Evolutionary conservation across 2,888 invertebrate genomes (phyloP).

Genomic region (Pyrocoelia pectoralis): DNA sequence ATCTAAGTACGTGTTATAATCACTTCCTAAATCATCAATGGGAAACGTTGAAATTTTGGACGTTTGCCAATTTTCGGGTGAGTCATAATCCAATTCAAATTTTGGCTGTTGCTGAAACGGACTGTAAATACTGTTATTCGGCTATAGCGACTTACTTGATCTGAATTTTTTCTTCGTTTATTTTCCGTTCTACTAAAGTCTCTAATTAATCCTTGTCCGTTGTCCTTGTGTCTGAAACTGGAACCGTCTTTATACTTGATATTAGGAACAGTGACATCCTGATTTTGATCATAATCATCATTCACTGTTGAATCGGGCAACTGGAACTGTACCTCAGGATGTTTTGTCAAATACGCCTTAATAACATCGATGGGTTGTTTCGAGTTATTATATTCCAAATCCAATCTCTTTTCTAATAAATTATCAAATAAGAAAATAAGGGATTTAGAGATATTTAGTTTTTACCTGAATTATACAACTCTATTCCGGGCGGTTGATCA

Average conservation of each 20-base stretch:
- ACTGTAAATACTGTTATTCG: too few species aligned
- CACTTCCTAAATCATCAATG: constrained; percentile 42
- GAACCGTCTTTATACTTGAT: constrained; percentile 42
- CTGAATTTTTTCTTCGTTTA: constrained; percentile 22
- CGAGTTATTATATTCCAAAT: constrained; percentile 51
- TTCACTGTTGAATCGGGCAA: constrained; percentile 5
- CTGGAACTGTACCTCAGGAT: constrained; percentile 46
- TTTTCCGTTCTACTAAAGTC: constrained; percentile 24
- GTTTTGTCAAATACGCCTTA: constrained; percentile 50
- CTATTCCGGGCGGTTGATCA: constrained; percentile 73
- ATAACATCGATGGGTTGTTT: constrained; percentile 51
- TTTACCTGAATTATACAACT: constrained; percentile 75
- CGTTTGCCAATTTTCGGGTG: constrained; percentile 36
- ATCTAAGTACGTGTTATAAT: constrained; percentile 37
- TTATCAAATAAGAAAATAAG: constrained; percentile 6
- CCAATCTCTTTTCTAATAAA: constrained; percentile 46
- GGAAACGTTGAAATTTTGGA: constrained; percentile 25
- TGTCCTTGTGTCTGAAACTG: constrained; percentile 54
- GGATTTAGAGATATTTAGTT: background rate
- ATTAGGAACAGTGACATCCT: constrained; percentile 22
- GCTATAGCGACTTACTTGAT: constrained; percentile 6
- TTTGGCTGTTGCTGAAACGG: constrained; percentile 38
- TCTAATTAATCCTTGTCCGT: constrained; percentile 29
- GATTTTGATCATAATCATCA: constrained; percentile 22
- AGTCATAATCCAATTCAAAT: constrained; percentile 43